Evolutionary conservation across 2,797 vertebrate genomes (phyloP).

Genomic region (Eulemur mongoz): DNA sequence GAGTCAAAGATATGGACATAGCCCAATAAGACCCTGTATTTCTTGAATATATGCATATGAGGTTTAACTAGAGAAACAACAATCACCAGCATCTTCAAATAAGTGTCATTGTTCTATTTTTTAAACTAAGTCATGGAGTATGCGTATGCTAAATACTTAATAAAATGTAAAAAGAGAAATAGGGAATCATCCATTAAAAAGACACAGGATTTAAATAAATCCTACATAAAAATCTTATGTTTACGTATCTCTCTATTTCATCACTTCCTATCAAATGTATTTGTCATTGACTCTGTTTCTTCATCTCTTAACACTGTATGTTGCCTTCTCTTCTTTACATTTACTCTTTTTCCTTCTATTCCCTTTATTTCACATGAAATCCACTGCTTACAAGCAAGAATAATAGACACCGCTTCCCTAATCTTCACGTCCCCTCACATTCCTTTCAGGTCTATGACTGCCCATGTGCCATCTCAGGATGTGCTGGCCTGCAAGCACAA

Average conservation of each 20-base stretch:
- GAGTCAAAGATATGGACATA: not conserved
- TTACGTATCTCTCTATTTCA: not conserved
- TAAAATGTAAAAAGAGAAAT: not conserved
- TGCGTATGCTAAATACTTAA: not conserved
- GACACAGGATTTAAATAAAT: not conserved
- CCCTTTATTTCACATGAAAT: not conserved
- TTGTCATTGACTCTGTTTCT: not conserved
- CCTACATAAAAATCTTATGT: not conserved
- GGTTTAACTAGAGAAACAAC: not conserved
- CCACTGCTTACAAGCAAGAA: not conserved
- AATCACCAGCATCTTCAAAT: not conserved
- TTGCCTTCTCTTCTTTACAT: not conserved
- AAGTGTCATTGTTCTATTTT: not conserved
- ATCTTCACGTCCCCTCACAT: not conserved
- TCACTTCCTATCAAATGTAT: not conserved
- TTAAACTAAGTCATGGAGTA: not conserved
- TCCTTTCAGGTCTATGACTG: constrained; percentile 29
- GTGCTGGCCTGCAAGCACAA: not conserved
- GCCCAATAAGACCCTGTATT: not conserved
- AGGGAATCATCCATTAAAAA: not conserved
- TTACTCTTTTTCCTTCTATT: constrained; percentile 12
- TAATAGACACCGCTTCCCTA: constrained; percentile 34
- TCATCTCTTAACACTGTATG: not conserved
- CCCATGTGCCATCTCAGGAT: not conserved
- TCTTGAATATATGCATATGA: not conserved